Evolutionary conservation across 1,140 invertebrate genomes (phyloP), one percentile per base, ranked within the genome.

Genomic region (Caenorhabditis remanei): DNA sequence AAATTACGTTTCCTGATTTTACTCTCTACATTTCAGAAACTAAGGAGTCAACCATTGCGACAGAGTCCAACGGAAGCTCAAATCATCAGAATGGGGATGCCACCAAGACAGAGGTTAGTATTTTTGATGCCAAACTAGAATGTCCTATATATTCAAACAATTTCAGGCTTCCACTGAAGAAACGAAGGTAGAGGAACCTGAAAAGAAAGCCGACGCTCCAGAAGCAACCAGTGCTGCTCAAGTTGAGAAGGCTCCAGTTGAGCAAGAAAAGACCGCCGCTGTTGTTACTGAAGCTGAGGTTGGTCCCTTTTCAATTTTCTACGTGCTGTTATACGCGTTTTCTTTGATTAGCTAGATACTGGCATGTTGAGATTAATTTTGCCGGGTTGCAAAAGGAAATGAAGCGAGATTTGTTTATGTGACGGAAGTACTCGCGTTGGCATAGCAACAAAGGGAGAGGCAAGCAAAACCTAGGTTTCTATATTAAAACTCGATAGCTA

Each of bases 221-320:
- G n/a, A 19, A 21, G 19, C 65, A 48, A 19, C 16, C 19, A 41
- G 8, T 2, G 41, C 6, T n/a, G 50, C 21, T n/a, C 48, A 53
- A 32, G 67, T 14, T 61, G 19, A 56, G n/a, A 50, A 55, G 9
- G n/a, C 11, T 16, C 41, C 14, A 14, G 50, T 53, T 41, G 40
- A 9, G 43, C 9, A 61, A 43, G 87, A 87, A 43, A 24, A 21
- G 9, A 46, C 67, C 40, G 85, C 6, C 24, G 67, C 71, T 53
- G 85, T 53, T n/a, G 58, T 67, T 21, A 24, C 85, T 55, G 85
- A 87, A 56, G 41, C n/a, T 19, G 56, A 75, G n/a, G 75, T 63
- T 53, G 87, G 55, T 46, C n/a, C 67, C 8, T 41, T 63, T 85
- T 11, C 24, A 56, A 11, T 83, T 55, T 32, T 40, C 4, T 21